Conservation (phyloP, 92 coral and sea anemone genomes). For the Pocillopora meandrina region DNA sequence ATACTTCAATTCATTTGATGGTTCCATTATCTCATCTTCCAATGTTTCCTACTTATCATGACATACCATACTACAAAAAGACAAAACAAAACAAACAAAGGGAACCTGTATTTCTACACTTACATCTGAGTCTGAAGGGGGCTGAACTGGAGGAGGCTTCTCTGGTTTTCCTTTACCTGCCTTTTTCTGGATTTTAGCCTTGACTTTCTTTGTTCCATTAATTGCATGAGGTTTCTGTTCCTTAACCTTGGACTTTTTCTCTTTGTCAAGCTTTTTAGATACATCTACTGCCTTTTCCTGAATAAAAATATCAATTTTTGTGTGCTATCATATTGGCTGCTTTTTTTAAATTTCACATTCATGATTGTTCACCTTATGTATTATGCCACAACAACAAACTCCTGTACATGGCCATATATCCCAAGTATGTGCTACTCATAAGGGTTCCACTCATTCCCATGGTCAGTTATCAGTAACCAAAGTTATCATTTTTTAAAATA, state of each 20-base stretch:
- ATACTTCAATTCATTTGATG: no score
- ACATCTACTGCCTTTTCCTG: background rate
- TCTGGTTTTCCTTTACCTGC: background rate
- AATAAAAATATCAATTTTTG: background rate
- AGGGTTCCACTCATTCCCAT: no score
- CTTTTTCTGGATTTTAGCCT: background rate
- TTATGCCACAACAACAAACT: no score
- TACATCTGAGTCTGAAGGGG: conserved; percentile 42
- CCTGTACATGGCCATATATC: no score
- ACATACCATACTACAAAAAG: background rate
- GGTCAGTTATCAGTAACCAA: no score
- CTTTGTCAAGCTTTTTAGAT: conserved; percentile 1
- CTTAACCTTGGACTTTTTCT: conserved; percentile 21
- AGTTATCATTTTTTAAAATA: no score
- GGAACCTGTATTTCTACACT: background rate
- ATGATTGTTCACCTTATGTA: no score
- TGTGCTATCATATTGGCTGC: background rate
- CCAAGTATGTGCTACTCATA: no score
- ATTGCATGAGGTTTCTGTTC: background rate
- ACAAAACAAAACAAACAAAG: background rate
- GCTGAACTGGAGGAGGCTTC: conserved; percentile 32
- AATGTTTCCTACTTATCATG: background rate
- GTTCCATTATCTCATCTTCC: no score
- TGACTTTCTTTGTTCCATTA: background rate
- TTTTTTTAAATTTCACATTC: no score